Evolutionary conservation across 2,888 invertebrate genomes (phyloP).

Genomic region (Rotaria magnacalcarata): DNA sequence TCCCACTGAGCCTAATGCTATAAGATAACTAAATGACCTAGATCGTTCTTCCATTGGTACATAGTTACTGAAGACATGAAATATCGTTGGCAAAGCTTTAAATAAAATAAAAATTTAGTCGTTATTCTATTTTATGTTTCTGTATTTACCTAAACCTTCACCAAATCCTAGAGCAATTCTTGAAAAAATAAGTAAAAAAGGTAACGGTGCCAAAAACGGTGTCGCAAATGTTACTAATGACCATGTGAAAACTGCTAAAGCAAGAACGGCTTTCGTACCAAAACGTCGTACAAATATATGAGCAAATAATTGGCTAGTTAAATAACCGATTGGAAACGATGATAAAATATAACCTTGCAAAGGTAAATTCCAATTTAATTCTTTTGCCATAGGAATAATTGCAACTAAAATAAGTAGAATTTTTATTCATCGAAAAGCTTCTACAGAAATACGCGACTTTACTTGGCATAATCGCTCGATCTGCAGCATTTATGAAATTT

Average conservation of each 20-base stretch:
- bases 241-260: slow-evolving; percentile 70
- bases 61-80: slow-evolving; percentile 71
- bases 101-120: background rate
- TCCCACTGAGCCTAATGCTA: slow-evolving; percentile 71
- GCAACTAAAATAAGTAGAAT: slow-evolving; percentile 61
- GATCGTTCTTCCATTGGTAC: slow-evolving; percentile 71
- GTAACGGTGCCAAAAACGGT: slow-evolving; percentile 63
- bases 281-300: slow-evolving; percentile 63
- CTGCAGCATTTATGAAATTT: slow-evolving; percentile 74
- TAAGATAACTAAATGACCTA: slow-evolving; percentile 70
- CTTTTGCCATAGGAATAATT: slow-evolving; percentile 70
- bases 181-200: slow-evolving; percentile 50
- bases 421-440: too few relatives aligned
- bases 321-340: slow-evolving; percentile 72
- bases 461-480: slow-evolving; percentile 70
- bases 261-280: slow-evolving; percentile 69
- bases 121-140: background rate
- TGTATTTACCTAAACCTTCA: slow-evolving; percentile 67
- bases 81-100: slow-evolving; percentile 70
- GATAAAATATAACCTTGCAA: slow-evolving; percentile 73
- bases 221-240: slow-evolving; percentile 70
- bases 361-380: slow-evolving; percentile 69
- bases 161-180: slow-evolving; percentile 70
- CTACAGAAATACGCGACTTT: background rate
- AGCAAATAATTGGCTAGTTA: slow-evolving; percentile 69